phyloP scores from a whole-genome alignment of 1,140 invertebrate species.

The Meloidogyne hapla region DNA sequence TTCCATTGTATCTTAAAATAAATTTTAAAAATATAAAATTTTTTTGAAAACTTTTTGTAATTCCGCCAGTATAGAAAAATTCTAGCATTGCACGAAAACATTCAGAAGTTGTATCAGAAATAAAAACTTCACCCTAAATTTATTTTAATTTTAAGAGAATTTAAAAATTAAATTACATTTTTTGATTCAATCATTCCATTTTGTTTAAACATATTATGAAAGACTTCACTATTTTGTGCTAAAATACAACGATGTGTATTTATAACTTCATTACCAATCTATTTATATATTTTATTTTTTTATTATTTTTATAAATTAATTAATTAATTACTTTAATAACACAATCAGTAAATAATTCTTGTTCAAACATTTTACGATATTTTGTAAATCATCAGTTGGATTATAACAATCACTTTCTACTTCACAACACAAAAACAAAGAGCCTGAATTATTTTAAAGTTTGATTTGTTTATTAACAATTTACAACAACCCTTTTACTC shows the following conservation, averaged over 20 bases:
- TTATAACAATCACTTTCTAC: neutral
- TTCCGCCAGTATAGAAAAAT: neutral
- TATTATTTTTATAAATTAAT: too few species aligned
- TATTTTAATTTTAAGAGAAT: neutral
- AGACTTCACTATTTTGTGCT: neutral
- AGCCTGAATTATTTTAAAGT: neutral
- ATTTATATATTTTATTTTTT: neutral
- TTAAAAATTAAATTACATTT: neutral
- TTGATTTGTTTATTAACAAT: too few species aligned
- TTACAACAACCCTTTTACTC: too few species aligned
- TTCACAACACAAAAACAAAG: neutral
- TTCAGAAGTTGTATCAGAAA: neutral
- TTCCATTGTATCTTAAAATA: slow-evolving; percentile 13
- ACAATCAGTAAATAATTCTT: neutral
- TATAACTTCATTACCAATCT: neutral
- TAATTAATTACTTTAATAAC: neutral
- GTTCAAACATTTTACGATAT: neutral
- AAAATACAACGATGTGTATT: neutral
- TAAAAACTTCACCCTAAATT: neutral
- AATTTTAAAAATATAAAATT: neutral
- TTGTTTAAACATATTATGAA: neutral
- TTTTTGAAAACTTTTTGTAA: neutral
- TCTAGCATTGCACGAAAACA: neutral
- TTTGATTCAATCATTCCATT: neutral
- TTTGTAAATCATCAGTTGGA: neutral